A percentile compares a stretch with the other conserved stretches of the same genome.
These are phyloP conservation scores for Regulus satrapa DNA, from an alignment of 2,113 vertebrate genomes.

Conservation along the genomic window DNA sequence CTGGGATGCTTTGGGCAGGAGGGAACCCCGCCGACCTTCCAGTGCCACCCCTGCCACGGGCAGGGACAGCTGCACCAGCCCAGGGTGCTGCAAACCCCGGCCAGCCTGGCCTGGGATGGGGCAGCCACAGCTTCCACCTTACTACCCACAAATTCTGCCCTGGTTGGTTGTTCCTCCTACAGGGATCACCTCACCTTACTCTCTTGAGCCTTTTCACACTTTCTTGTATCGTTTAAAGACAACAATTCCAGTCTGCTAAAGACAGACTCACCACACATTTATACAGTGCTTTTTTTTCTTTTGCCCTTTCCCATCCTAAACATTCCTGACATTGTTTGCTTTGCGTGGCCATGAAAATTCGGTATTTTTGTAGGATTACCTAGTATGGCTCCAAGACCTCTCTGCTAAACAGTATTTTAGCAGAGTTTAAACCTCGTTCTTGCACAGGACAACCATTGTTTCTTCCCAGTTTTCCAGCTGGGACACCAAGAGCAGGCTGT, in stretches of 20 bases:
- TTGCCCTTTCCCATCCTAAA: not conserved
- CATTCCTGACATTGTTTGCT: not conserved
- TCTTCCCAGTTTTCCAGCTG: not conserved
- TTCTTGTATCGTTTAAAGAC: not conserved
- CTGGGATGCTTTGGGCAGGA: not conserved
- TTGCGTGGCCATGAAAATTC: not conserved
- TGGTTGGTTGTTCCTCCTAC: not conserved
- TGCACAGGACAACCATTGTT: fast-evolving
- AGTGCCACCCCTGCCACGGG: not conserved
- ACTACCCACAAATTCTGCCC: not conserved
- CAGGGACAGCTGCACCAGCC: not conserved
- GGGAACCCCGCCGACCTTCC: not conserved
- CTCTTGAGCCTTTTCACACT: not conserved
- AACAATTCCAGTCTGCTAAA: not conserved
- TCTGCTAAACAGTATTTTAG: not conserved
- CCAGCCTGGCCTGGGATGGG: not conserved
- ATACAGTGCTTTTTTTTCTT: not conserved
- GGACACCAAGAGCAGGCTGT: not conserved
- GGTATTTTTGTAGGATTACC: not conserved
- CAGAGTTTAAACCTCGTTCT: not conserved
- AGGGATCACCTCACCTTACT: not conserved
- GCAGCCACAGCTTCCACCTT: not conserved
- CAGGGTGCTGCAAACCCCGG: not conserved
- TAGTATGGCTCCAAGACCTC: not conserved
- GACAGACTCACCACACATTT: not conserved